phyloP scores from a whole-genome alignment of 2,797 vertebrate genomes.

The Pempheris klunzingeri region DNA sequence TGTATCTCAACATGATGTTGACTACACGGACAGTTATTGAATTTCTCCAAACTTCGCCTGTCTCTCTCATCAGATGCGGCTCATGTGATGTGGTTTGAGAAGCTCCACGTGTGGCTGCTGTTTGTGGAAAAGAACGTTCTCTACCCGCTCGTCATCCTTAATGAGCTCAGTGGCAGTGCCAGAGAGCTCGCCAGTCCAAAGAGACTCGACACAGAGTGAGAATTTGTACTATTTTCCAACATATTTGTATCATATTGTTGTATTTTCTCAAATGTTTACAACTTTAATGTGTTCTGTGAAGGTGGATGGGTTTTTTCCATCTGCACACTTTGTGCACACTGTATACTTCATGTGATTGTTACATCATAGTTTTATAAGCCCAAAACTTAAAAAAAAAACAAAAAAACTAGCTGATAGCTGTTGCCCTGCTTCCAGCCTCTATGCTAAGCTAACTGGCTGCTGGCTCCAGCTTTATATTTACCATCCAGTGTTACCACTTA shows the following conservation, averaged over 20 bases:
- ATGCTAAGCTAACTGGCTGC: too few species aligned
- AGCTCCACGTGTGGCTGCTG: slow-evolving; percentile 96
- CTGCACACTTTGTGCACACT: too few species aligned
- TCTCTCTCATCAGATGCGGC: slow-evolving; percentile 89
- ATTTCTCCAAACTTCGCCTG: background rate
- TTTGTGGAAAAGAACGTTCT: slow-evolving; percentile 98
- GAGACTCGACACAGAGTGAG: slow-evolving; percentile 97
- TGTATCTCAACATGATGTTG: too few species aligned
- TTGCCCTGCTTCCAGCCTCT: too few species aligned
- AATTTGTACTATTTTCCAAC: background rate
- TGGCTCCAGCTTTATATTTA: too few species aligned
- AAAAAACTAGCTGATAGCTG: too few species aligned
- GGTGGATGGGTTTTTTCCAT: too few species aligned
- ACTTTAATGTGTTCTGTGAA: too few species aligned
- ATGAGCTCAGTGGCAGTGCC: slow-evolving; percentile 96
- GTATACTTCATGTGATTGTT: background rate
- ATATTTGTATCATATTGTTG: background rate
- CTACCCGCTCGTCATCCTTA: slow-evolving; percentile 96
- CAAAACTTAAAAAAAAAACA: background rate
- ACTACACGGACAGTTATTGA: background rate
- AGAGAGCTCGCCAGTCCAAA: slow-evolving; percentile 94
- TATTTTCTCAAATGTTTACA: background rate
- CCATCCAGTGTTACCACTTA: too few species aligned
- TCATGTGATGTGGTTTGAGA: slow-evolving; percentile 99
- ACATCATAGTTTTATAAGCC: background rate